Percentiles rank a stretch among this genome's conserved stretches.
Evolutionary conservation across 1,140 invertebrate genomes (phyloP).

Genomic region (Drosophila dunni): DNA sequence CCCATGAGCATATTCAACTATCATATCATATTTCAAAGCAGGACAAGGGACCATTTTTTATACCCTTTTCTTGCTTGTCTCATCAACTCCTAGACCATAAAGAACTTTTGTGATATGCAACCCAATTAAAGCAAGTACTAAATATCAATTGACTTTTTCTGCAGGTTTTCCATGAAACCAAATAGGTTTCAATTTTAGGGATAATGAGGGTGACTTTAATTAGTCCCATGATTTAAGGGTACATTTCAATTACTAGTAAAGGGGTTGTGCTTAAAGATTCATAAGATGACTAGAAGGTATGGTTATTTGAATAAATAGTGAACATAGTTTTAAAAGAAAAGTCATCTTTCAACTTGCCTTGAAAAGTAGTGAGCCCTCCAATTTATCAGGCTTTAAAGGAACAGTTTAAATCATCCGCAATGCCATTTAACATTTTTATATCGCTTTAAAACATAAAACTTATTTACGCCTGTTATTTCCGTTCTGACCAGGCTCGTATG

Average conservation of each 20-base stretch:
- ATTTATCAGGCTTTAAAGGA: too few species aligned
- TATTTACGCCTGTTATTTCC: too few species aligned
- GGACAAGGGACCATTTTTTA: background rate
- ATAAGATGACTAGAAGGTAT: too few species aligned
- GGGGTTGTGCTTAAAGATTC: too few species aligned
- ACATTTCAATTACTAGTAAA: background rate
- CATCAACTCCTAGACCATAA: background rate
- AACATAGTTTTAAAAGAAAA: too few species aligned
- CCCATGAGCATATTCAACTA: constrained; percentile 18
- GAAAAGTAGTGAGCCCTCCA: too few species aligned
- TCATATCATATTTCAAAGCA: constrained; percentile 37
- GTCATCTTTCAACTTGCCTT: too few species aligned
- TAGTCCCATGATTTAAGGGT: too few species aligned
- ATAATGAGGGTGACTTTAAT: background rate
- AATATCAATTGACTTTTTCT: background rate
- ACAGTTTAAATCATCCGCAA: too few species aligned
- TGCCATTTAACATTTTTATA: too few species aligned
- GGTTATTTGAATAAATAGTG: too few species aligned
- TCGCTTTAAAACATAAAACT: too few species aligned
- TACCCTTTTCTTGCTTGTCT: background rate
- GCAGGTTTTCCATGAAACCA: background rate
- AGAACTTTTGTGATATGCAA: background rate
- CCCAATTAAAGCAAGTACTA: constrained; percentile 1
- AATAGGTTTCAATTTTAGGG: background rate
- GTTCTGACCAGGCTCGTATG: background rate